A percentile compares a stretch with the other conserved stretches of the same genome.
Conservation (phyloP, 2,888 invertebrate species). For the Cacoxenus indagator region DNA sequence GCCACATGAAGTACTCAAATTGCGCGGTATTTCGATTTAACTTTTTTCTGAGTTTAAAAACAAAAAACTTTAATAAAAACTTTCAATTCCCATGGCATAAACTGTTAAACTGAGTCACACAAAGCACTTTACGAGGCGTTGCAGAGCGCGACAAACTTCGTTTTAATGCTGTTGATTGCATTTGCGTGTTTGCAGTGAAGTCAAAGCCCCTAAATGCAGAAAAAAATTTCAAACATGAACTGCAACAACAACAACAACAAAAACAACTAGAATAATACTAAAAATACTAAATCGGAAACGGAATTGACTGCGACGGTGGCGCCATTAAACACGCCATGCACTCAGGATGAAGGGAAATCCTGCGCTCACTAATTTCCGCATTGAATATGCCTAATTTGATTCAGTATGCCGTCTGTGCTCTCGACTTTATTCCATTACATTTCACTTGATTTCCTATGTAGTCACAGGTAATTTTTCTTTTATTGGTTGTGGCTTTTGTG, state of each 20-base stretch:
- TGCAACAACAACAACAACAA: no score
- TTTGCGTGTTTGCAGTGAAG: slow-evolving; percentile 29
- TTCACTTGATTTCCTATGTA: background rate
- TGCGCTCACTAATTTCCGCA: slow-evolving; percentile 31
- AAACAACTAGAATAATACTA: slow-evolving; percentile 2
- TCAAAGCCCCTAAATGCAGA: slow-evolving; percentile 1
- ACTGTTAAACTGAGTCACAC: background rate
- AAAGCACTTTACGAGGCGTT: slow-evolving; percentile 3
- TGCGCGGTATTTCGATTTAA: slow-evolving; percentile 23
- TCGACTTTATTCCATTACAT: background rate
- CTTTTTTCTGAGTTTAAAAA: background rate
- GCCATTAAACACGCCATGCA: background rate
- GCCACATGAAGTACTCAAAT: no score
- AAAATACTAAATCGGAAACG: slow-evolving; percentile 2
- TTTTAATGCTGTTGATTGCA: background rate
- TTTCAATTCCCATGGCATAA: slow-evolving; percentile 16
- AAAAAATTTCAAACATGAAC: no score
- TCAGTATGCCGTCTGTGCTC: background rate
- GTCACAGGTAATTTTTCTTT: slow-evolving; percentile 10
- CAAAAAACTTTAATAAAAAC: no score
- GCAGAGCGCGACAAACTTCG: background rate
- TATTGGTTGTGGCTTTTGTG: background rate
- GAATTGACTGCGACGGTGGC: background rate
- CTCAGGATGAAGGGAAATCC: slow-evolving; percentile 24
- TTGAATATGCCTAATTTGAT: slow-evolving; percentile 28